phyloP scores from a whole-genome alignment of 2,113 vertebrate species.

The Tamias sibiricus region DNA sequence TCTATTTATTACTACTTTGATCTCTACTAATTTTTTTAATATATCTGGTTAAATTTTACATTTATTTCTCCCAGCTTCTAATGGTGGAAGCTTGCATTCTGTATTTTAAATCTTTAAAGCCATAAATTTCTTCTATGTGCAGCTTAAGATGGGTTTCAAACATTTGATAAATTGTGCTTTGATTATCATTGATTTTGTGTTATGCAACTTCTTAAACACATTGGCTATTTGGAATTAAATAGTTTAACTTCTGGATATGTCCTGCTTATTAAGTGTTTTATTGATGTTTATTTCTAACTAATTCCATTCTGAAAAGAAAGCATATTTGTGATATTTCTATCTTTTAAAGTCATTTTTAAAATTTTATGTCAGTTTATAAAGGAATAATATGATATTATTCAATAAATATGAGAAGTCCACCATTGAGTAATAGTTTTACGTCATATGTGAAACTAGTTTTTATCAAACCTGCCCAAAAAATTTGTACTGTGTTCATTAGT shows the following conservation, averaged over 20 bases:
- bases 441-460: not conserved
- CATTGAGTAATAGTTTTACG: not conserved
- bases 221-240: not conserved
- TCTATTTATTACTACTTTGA: not conserved
- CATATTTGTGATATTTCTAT: not conserved
- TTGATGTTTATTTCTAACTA: not conserved
- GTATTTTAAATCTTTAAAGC: not conserved
- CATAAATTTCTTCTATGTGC: not conserved
- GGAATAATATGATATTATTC: not conserved
- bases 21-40: not conserved
- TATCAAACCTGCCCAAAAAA: not conserved
- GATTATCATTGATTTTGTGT: not conserved
- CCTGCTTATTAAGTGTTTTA: not conserved
- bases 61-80: not conserved
- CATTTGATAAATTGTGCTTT: not conserved
- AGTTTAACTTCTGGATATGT: not conserved
- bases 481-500: not conserved
- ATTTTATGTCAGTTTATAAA: not conserved
- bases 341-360: not conserved
- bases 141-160: not conserved
- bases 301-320: not conserved
- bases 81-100: not conserved
- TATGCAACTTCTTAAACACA: not conserved
- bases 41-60: not conserved
- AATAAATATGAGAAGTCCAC: not conserved